Conservation (phyloP, 2,797 vertebrate genomes). For the Acrossocheilus wenchowensis region DNA sequence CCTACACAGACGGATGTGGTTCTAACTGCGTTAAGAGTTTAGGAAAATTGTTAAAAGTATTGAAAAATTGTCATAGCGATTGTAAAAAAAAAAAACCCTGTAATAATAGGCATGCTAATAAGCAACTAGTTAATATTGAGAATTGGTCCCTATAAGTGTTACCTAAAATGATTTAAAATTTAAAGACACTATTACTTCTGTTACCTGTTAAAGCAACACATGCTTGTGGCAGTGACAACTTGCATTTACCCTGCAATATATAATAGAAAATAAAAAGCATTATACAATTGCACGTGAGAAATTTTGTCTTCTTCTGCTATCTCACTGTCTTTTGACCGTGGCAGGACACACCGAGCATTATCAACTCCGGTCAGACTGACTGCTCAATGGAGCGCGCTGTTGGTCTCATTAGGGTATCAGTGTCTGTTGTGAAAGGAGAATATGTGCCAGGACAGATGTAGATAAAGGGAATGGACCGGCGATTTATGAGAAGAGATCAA, state of each 20-base stretch:
- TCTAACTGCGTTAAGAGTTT: no score
- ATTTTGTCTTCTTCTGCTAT: slow-evolving; percentile 8
- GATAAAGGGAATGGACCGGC: slow-evolving; percentile 53
- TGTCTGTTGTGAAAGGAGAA: slow-evolving; percentile 55
- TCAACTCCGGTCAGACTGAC: slow-evolving; percentile 11
- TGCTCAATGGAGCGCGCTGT: slow-evolving; percentile 43
- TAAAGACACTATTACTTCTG: not conserved
- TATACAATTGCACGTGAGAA: not conserved
- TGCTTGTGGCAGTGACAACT: not conserved
- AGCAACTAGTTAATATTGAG: no score
- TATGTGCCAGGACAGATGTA: slow-evolving; percentile 41
- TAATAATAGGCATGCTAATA: no score
- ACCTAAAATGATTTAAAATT: not conserved
- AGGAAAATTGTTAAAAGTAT: no score
- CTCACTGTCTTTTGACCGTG: slow-evolving; percentile 31
- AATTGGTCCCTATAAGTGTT: no score
- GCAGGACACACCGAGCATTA: slow-evolving; percentile 31
- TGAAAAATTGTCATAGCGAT: no score
- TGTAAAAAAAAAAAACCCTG: no score
- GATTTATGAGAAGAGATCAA: slow-evolving; percentile 60
- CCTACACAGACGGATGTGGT: no score
- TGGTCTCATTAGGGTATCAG: slow-evolving; percentile 50
- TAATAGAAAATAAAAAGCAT: slow-evolving; percentile 15
- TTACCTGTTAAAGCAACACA: not conserved
- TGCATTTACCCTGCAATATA: not conserved